These are phyloP conservation scores for Austrolebias charrua DNA, from an alignment of 2,797 vertebrate species.

Conservation along the genomic window DNA sequence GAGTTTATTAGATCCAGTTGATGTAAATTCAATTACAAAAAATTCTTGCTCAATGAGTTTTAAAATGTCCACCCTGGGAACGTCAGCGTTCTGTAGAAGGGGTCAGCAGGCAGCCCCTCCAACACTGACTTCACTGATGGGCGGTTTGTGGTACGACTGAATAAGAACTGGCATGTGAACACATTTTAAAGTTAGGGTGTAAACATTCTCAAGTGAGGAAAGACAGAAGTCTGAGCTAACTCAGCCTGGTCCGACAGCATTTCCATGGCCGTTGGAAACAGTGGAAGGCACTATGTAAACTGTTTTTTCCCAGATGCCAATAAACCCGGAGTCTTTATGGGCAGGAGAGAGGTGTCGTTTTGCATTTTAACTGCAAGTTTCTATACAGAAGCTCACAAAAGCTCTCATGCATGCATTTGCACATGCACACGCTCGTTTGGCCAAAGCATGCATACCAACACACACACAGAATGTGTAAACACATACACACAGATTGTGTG, in stretches of 20 bases:
- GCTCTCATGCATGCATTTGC: neutral
- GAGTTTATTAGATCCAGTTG: conserved; percentile 63
- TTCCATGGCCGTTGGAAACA: conserved; percentile 58
- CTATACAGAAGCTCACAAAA: conserved; percentile 31
- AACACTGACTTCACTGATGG: conserved; percentile 29
- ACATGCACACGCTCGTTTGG: neutral
- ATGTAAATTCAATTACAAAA: conserved; percentile 57
- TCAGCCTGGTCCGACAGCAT: conserved; percentile 59
- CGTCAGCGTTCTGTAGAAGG: conserved; percentile 25
- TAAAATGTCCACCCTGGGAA: conserved; percentile 30
- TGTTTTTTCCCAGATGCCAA: conserved; percentile 55
- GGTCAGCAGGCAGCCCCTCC: conserved; percentile 29
- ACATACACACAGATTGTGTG: conserved; percentile 42
- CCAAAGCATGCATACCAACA: conserved; percentile 9
- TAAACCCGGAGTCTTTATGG: conserved; percentile 60
- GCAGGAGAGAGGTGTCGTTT: conserved; percentile 30
- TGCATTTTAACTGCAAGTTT: conserved; percentile 57
- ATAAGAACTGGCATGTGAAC: conserved; percentile 26
- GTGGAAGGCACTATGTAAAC: conserved; percentile 59
- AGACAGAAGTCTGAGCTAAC: conserved; percentile 46
- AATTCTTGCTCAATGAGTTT: conserved; percentile 42
- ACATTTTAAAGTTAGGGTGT: conserved; percentile 46
- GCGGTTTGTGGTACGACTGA: conserved; percentile 17
- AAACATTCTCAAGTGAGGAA: conserved; percentile 50
- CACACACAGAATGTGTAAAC: neutral